phyloP scores from a whole-genome alignment of 2,888 invertebrate genomes.

The Eurytoma californica region DNA sequence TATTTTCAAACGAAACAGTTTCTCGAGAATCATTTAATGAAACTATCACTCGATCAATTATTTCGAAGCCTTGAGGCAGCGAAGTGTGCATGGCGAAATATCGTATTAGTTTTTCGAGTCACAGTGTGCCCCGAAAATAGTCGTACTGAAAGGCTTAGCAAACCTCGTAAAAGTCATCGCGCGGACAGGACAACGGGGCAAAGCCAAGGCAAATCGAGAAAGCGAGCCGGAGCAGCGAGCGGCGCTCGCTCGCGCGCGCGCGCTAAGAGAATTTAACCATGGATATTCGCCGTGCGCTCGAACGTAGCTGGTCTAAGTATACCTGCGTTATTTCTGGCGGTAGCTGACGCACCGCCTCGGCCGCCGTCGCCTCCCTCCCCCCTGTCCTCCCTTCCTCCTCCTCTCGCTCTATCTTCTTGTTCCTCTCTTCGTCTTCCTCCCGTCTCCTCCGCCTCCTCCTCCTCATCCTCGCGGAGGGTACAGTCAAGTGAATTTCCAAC shows the following conservation, averaged over 20 bases:
- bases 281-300: conserved; percentile 60
- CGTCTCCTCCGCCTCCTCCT: conserved; percentile 32
- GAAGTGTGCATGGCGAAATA: no score
- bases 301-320: conserved; percentile 72
- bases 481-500: conserved; percentile 50
- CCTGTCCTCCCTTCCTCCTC: conserved; percentile 44
- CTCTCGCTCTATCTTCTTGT: conserved; percentile 26
- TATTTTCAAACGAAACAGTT: no score
- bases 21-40: no score
- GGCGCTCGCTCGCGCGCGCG: not conserved
- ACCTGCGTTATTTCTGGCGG: conserved; percentile 73
- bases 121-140: no score
- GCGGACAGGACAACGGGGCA: no score
- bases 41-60: no score
- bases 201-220: no score
- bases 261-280: conserved; percentile 44
- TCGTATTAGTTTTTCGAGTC: no score
- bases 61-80: no score
- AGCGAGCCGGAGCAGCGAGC: not conserved
- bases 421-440: conserved; percentile 33
- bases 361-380: conserved; percentile 36
- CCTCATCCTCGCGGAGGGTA: conserved; percentile 17
- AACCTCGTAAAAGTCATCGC: no score
- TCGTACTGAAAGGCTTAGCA: no score
- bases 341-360: conserved; percentile 72